Conservation (phyloP, 2,888 invertebrate genomes). For the Enchytraeus crypticus region DNA sequence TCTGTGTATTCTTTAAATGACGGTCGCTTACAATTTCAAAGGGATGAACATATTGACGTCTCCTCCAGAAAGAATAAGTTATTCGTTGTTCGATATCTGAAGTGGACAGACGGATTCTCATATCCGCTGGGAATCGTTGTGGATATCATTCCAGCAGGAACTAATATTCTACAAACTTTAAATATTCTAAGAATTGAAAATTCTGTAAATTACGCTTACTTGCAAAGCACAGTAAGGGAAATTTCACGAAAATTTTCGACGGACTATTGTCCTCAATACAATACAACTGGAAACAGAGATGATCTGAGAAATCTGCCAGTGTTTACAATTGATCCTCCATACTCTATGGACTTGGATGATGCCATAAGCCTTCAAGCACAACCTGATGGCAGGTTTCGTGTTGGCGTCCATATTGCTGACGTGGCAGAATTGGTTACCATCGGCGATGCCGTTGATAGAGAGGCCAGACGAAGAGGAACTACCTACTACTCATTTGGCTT, state of each 20-base stretch:
- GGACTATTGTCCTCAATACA: constrained; percentile 31
- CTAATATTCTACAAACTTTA: constrained; percentile 27
- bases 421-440: constrained; percentile 73
- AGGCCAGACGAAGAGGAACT: constrained; percentile 71
- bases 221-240: too few relatives aligned
- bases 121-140: constrained; percentile 38
- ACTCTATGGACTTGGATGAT: constrained; percentile 87
- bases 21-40: constrained; percentile 30
- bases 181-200: constrained; percentile 35
- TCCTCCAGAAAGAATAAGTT: constrained; percentile 28
- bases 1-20: constrained; percentile 30
- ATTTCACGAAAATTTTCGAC: constrained; percentile 25
- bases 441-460: constrained; percentile 56
- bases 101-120: constrained; percentile 33
- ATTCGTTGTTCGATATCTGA: constrained; percentile 38
- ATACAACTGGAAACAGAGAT: constrained; percentile 38
- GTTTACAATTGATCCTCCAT: constrained; percentile 86
- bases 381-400: constrained; percentile 53
- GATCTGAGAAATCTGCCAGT: constrained; percentile 55
- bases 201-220: too few relatives aligned
- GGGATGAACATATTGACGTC: constrained; percentile 31
- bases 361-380: constrained; percentile 72
- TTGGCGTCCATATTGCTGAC: constrained; percentile 89
- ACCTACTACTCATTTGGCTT: constrained; percentile 30
- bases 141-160: constrained; percentile 32